Evolutionary conservation across 2,888 invertebrate genomes (phyloP).

Genomic region (Caenorhabditis sinica): DNA sequence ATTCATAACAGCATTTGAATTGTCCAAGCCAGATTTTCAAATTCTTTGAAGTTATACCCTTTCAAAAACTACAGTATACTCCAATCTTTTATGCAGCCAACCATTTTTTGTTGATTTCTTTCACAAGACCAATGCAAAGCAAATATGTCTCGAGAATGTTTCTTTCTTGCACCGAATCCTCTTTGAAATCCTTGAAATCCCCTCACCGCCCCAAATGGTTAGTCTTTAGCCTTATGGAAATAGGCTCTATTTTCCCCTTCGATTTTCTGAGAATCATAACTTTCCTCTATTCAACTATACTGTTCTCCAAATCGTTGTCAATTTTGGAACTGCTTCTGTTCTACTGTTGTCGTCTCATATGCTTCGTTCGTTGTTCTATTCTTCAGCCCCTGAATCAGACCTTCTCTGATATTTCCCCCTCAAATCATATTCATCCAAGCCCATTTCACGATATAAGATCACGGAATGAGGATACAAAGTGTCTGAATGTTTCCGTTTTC

Average conservation of each 20-base stretch:
- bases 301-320: not conserved
- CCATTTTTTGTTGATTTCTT: not conserved
- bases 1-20: too few relatives aligned
- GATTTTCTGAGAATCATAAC: not conserved
- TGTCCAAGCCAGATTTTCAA: too few relatives aligned
- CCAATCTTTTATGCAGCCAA: not conserved
- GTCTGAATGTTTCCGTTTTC: conserved; percentile 29
- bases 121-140: conserved; percentile 4
- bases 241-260: not conserved
- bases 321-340: not conserved
- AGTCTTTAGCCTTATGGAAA: not conserved
- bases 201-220: not conserved
- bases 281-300: not conserved
- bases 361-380: too few relatives aligned
- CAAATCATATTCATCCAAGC: not conserved
- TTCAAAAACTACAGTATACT: not conserved
- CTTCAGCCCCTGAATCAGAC: not conserved
- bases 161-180: not conserved
- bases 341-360: not conserved
- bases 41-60: too few relatives aligned
- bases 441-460: not conserved
- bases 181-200: not conserved
- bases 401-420: not conserved
- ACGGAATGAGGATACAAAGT: conserved; percentile 24
- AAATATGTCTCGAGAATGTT: not conserved